phyloP scores from a whole-genome alignment of 2,113 vertebrate species.

The Chaetops frenatus region DNA sequence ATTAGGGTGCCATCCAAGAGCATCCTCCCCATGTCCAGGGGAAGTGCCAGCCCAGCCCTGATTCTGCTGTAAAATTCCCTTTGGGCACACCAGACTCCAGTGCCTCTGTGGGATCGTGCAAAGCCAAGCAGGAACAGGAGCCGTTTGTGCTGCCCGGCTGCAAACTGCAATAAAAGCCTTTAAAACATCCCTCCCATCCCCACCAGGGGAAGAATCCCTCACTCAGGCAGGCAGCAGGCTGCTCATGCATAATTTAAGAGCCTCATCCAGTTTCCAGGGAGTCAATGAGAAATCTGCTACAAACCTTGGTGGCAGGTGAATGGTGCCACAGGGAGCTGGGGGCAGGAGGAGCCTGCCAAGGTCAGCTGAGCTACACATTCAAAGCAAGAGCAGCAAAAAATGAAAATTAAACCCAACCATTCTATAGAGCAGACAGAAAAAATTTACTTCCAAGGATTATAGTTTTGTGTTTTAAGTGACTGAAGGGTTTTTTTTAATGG shows the following conservation, averaged over 20 bases:
- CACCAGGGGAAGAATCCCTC: not conserved
- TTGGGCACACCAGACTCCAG: not conserved
- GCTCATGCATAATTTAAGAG: constrained; percentile 1
- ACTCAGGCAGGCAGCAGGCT: not conserved
- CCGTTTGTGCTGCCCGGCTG: not conserved
- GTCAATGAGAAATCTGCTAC: not conserved
- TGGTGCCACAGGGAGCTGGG: not conserved
- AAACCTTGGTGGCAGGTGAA: not conserved
- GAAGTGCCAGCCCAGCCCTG: not conserved
- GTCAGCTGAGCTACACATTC: not conserved
- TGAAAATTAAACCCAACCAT: not conserved
- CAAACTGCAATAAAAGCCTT: not conserved
- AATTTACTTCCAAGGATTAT: not conserved
- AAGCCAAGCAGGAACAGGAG: not conserved
- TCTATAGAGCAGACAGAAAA: not conserved
- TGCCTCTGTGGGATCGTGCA: no score
- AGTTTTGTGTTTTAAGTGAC: not conserved
- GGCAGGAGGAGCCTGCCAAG: not conserved
- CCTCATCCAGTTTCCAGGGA: not conserved
- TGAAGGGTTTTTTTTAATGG: not conserved
- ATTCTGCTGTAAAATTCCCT: not conserved
- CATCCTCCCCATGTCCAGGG: rapidly evolving
- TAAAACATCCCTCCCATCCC: not conserved
- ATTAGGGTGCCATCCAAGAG: not conserved
- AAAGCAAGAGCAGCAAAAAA: not conserved